A percentile compares a stretch with the other conserved stretches of the same genome.
phyloP scores from a whole-genome alignment of 2,888 invertebrate genomes.

The Phengaris arion region DNA sequence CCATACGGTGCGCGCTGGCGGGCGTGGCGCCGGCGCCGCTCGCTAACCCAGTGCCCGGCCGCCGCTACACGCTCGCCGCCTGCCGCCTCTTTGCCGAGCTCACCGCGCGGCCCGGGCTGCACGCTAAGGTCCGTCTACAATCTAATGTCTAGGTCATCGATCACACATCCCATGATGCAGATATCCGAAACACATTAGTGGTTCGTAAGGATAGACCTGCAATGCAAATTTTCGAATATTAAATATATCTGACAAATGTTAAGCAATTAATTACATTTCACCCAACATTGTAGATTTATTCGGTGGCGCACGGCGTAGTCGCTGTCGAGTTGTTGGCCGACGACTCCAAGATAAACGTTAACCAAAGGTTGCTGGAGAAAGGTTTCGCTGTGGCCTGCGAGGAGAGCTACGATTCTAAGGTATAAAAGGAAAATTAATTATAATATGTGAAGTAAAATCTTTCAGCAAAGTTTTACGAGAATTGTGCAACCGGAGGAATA shows the following conservation, averaged over 20 bases:
- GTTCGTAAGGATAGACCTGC: too few relatives aligned
- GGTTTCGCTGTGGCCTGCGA: conserved; percentile 84
- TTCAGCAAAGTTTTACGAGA: too few relatives aligned
- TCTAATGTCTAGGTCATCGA: too few relatives aligned
- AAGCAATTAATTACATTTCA: too few relatives aligned
- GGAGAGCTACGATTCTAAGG: conserved; percentile 89
- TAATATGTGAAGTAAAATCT: too few relatives aligned
- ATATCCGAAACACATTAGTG: too few relatives aligned
- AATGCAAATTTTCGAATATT: too few relatives aligned
- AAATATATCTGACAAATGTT: background rate
- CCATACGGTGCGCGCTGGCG: conserved; percentile 85
- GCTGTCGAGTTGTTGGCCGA: conserved; percentile 80
- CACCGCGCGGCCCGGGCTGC: conserved; percentile 52
- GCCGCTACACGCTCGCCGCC: conserved; percentile 82
- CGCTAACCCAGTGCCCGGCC: conserved; percentile 68
- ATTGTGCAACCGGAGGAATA: too few relatives aligned
- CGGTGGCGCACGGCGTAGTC: conserved; percentile 87
- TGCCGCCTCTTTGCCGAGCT: conserved; percentile 64
- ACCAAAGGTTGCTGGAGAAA: conserved; percentile 81
- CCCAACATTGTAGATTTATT: conserved; percentile 77
- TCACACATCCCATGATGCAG: too few relatives aligned
- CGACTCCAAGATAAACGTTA: conserved; percentile 72
- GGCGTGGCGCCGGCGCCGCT: conserved; percentile 84
- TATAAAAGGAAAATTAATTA: conserved; percentile 43
- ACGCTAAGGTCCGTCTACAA: conserved; percentile 62